Base-by-base conservation (phyloP, 2,113 vertebrate species). In the Hemichromis elongatus region DNA sequence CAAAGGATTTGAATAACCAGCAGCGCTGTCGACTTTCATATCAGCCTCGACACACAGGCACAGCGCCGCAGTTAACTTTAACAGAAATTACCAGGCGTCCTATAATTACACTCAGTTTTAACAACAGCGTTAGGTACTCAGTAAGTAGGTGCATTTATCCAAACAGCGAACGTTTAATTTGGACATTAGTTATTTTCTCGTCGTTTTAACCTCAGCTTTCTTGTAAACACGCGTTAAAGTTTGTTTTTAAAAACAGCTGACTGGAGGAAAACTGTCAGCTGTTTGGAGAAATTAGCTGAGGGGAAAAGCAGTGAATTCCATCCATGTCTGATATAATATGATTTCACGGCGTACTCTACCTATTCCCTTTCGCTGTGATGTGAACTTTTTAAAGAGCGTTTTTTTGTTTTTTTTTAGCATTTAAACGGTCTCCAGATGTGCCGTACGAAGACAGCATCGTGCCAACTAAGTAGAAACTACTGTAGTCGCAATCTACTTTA, bases 231-330 rank as follows among this genome's bases (percentile, higher is more conserved):
- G 12, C 16, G 70, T 9, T 75, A 33, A 75, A 75, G 70, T 75
- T 75, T 75, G 47, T 55, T 82, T 55, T 82, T 77, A 1, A 24
- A 35, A 70, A 30, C 78, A 81, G 52, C 86, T 83, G 57, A 57
- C 18, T 54, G 8, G 40, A 54, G 61, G 75, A 56, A 79, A 87
- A 83, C 9, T 68, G 33, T 54, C 70, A 63, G 73, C 68, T 87
- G 37, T 73, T 28, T 73, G n/a, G 4, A 26, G 37, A 55, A 82
- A 33, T 81, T 33, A 37, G 19, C 11, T 50, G 40, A 59, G 33
- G 33, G 59, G 18, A 3, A 1, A 24, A 73, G n/a, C n/a, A 19
- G 68, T 19, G 68, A 12, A 33, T 47, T 1, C 42, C 42, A 73
- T 30, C 14, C 2, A 30, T 50, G 68, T 30, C 6, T 73, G 13